Evolutionary conservation across 2,113 vertebrate genomes (phyloP).

Genomic region (Proteles cristata): DNA sequence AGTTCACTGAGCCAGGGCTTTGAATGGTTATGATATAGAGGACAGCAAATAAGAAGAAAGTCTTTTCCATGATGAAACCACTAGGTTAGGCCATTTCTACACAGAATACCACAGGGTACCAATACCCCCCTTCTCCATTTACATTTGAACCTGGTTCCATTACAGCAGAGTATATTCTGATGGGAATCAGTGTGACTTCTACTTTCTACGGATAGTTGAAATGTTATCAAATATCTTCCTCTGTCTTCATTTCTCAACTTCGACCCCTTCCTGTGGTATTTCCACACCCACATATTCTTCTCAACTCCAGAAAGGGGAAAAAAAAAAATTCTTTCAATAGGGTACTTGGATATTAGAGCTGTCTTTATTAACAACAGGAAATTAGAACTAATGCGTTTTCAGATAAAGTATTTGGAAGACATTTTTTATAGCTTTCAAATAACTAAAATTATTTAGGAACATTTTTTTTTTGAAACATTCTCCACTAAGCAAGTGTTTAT

Average conservation of each 20-base stretch:
- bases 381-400: not conserved
- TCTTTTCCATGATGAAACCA: not conserved
- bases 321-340: not conserved
- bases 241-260: not conserved
- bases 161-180: not conserved
- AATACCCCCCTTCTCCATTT: rapidly evolving
- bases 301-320: not conserved
- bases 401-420: not conserved
- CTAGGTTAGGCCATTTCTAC: not conserved
- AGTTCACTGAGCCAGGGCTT: not conserved
- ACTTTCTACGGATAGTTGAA: not conserved
- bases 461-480: not conserved
- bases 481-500: not conserved
- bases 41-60: not conserved
- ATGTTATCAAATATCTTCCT: not conserved
- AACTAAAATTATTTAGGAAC: not conserved
- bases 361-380: not conserved
- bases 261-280: not conserved
- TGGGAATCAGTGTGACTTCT: not conserved
- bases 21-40: not conserved
- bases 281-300: not conserved
- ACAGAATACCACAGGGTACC: no score
- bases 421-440: not conserved
- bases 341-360: not conserved
- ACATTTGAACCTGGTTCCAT: not conserved